A percentile compares a stretch with the other conserved stretches of the same genome.
Evolutionary conservation across 1,140 invertebrate genomes (phyloP).

Genomic region (Camponotus floridanus): DNA sequence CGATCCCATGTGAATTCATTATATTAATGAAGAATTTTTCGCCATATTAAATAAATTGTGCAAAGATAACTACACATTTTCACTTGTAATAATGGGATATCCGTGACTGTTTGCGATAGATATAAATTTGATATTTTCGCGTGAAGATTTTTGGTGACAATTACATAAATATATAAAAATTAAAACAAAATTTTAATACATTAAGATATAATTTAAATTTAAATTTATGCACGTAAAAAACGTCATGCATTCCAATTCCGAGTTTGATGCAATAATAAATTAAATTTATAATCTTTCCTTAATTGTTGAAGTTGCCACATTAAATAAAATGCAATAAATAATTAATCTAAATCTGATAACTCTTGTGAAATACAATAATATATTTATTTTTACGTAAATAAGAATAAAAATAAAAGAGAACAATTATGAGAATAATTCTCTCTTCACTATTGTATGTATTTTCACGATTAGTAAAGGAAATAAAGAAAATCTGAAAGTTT

Average conservation of each 20-base stretch:
- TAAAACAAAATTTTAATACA: not conserved
- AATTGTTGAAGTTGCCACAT: not conserved
- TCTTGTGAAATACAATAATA: not conserved
- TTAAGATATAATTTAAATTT: not conserved
- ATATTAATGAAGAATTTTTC: not conserved
- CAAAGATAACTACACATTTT: not conserved
- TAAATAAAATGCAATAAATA: not conserved
- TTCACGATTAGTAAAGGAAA: not conserved
- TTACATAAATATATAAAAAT: constrained; percentile 6
- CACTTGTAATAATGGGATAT: constrained; percentile 14
- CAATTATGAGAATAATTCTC: not conserved
- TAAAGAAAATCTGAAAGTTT: constrained; percentile 42
- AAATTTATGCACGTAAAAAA: not conserved
- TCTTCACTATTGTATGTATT: not conserved
- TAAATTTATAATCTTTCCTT: not conserved
- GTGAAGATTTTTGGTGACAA: constrained; percentile 42
- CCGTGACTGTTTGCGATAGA: constrained; percentile 24
- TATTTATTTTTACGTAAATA: not conserved
- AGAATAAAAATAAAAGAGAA: constrained; percentile 2
- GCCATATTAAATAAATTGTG: not conserved
- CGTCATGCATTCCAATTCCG: not conserved
- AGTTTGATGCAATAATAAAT: not conserved
- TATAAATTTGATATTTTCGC: constrained; percentile 15
- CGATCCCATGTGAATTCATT: not conserved
- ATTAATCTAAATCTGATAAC: not conserved